These are phyloP conservation scores for Malurus leucopterus DNA, from an alignment of 2,797 vertebrate species.

Conservation along the genomic window DNA sequence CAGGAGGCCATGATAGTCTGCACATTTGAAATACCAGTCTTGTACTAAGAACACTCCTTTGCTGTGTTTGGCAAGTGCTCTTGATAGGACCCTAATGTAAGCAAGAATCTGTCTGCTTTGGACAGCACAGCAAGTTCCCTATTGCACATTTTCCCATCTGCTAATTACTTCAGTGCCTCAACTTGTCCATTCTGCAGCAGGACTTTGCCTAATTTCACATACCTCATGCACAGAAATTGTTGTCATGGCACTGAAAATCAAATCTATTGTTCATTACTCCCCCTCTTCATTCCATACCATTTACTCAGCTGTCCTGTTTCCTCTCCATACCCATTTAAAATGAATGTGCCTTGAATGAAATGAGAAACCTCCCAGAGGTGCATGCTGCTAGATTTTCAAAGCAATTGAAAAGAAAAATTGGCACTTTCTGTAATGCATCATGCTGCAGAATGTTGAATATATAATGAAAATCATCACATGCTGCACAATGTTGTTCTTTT, in stretches of 20 bases:
- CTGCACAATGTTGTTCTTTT: conserved; percentile 45
- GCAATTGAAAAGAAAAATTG: conserved; percentile 55
- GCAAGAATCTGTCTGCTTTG: conserved; percentile 1
- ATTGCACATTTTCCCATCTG: neutral
- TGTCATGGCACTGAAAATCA: conserved; percentile 39
- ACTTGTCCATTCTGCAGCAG: neutral
- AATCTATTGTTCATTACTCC: conserved; percentile 2
- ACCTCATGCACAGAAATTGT: neutral
- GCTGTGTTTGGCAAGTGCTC: neutral
- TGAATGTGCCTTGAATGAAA: conserved; percentile 45
- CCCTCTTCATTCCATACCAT: neutral
- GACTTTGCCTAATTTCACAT: neutral
- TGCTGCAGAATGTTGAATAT: conserved; percentile 29
- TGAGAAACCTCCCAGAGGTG: conserved; percentile 30
- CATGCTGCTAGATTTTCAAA: conserved; percentile 37
- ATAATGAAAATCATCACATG: conserved; percentile 17
- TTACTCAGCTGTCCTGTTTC: conserved; percentile 9
- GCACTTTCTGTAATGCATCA: conserved; percentile 14
- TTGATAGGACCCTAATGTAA: neutral
- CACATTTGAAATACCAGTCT: neutral
- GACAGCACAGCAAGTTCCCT: neutral
- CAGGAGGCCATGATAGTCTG: neutral
- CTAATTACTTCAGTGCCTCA: conserved; percentile 12
- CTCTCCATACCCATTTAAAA: conserved; percentile 1
- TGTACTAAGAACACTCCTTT: neutral